A percentile compares a stretch with the other conserved stretches of the same genome.
phyloP scores from a whole-genome alignment of 2,797 vertebrate species.

The Cryptoprocta ferox region DNA sequence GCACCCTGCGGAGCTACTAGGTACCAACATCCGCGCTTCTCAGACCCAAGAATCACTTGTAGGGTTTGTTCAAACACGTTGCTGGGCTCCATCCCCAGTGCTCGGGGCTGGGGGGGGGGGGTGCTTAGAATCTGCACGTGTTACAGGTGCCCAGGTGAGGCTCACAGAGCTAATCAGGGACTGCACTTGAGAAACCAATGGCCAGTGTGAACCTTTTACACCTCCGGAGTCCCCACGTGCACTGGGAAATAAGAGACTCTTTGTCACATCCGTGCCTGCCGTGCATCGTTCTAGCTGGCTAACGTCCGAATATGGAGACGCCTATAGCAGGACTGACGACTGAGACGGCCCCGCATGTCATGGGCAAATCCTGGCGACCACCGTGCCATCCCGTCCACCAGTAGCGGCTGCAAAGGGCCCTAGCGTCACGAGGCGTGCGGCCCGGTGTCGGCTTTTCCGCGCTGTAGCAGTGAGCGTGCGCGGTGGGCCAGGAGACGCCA shows the following conservation, averaged over 20 bases:
- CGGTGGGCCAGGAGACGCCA: not conserved
- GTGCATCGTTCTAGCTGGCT: too few species aligned
- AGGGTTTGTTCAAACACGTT: not conserved
- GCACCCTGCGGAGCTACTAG: not conserved
- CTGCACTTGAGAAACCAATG: not conserved
- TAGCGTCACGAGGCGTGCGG: not conserved
- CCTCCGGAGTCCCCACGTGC: not conserved
- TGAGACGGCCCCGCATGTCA: not conserved
- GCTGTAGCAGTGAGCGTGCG: rapidly evolving
- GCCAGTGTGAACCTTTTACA: not conserved
- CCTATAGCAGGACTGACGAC: not conserved
- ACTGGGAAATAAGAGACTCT: not conserved
- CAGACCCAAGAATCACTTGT: not conserved
- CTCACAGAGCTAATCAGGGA: not conserved
- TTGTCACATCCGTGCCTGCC: not conserved
- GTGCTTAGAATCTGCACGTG: not conserved
- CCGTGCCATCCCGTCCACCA: too few species aligned
- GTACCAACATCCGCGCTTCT: not conserved
- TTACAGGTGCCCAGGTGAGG: not conserved
- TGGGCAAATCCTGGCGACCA: not conserved
- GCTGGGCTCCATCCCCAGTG: not conserved
- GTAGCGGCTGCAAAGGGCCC: rapidly evolving
- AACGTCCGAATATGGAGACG: not conserved
- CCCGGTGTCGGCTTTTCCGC: too few species aligned
- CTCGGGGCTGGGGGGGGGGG: not conserved